A percentile compares a stretch with the other conserved stretches of the same genome.
Evolutionary conservation across 2,797 vertebrate species (phyloP).

Genomic region (Pitangus sulphuratus): DNA sequence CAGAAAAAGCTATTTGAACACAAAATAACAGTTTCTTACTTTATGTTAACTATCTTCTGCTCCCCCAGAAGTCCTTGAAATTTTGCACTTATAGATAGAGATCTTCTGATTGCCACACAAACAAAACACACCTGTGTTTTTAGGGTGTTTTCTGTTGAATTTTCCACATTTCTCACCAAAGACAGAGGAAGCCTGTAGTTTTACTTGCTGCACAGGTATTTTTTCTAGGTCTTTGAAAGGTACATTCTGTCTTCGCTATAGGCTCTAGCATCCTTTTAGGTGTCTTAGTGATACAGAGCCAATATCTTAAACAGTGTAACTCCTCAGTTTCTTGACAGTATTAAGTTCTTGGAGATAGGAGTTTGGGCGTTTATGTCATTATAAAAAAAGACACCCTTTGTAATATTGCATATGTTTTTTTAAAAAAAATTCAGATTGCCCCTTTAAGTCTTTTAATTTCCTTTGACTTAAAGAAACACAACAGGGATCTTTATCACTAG

Average conservation of each 20-base stretch:
- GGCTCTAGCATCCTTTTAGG: not conserved
- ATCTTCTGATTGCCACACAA: not conserved
- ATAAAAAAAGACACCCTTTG: not conserved
- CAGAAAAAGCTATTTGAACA: not conserved
- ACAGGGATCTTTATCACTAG: not conserved
- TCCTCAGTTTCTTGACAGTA: not conserved
- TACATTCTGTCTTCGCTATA: not conserved
- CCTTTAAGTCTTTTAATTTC: not conserved
- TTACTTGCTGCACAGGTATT: fast-evolving
- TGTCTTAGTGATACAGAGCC: not conserved
- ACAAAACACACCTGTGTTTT: not conserved
- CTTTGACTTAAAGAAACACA: not conserved
- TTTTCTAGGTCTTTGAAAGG: not conserved
- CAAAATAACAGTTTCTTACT: not conserved
- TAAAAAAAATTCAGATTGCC: not conserved
- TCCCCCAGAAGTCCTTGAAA: not conserved
- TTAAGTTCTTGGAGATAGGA: not conserved
- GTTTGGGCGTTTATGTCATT: not conserved
- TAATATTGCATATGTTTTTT: not conserved
- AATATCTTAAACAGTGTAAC: not conserved
- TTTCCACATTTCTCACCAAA: not conserved
- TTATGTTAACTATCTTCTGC: not conserved
- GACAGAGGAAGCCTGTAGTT: not conserved
- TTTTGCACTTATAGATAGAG: not conserved
- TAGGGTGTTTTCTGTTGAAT: not conserved